These are phyloP conservation scores for human DNA, from an alignment of 2,113 vertebrate species.

Conservation along the genomic window DNA sequence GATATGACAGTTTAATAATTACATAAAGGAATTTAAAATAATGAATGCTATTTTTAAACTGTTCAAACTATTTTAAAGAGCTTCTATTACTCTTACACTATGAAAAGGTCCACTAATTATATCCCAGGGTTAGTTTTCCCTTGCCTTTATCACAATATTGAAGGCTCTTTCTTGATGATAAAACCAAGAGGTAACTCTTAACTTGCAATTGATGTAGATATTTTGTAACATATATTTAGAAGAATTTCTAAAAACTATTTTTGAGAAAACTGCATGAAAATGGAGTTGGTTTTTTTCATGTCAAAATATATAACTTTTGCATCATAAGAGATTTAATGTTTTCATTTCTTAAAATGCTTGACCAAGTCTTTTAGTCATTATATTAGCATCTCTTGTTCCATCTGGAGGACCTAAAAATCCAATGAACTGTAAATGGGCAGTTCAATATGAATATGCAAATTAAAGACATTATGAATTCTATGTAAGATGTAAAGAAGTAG, in stretches of 20 bases:
- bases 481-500: conserved; percentile 8
- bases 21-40: conserved; percentile 12
- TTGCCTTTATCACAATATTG: neutral
- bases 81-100: neutral
- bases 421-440: conserved; percentile 59
- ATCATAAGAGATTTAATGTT: conserved; percentile 49
- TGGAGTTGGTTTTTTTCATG: conserved; percentile 15
- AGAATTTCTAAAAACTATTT: conserved; percentile 5
- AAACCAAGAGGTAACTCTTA: neutral
- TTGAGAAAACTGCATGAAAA: neutral
- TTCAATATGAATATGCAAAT: conserved; percentile 67
- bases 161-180: neutral
- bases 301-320: conserved; percentile 51
- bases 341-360: conserved; percentile 66
- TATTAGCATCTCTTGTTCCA: conserved; percentile 66
- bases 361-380: conserved; percentile 66
- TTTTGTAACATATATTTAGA: neutral
- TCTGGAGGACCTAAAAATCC: conserved; percentile 60
- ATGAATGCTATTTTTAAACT: neutral
- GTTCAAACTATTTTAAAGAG: neutral
- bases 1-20: neutral
- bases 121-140: neutral
- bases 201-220: neutral
- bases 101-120: neutral
- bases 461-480: conserved; percentile 47